Evolutionary conservation across 2,113 vertebrate genomes (phyloP).

Genomic region (Acanthisitta chloris): DNA sequence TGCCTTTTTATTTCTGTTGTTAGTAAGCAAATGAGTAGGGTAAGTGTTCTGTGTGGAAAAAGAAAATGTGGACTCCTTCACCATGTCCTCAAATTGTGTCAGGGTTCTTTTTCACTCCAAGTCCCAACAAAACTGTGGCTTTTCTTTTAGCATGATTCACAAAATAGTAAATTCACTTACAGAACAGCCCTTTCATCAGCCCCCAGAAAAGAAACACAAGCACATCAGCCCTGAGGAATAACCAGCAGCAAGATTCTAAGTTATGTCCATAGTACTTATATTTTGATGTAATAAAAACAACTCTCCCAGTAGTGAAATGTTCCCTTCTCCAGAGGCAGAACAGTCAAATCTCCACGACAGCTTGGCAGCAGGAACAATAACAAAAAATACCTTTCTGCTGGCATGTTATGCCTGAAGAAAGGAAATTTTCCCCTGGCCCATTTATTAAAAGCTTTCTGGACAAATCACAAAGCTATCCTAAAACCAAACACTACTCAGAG

Average conservation of each 20-base stretch:
- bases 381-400: constrained; percentile 58
- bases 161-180: neutral
- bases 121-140: neutral
- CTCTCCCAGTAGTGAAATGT: neutral
- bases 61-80: neutral
- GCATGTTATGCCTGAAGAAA: constrained; percentile 31
- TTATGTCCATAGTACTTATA: neutral
- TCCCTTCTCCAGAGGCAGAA: constrained; percentile 49
- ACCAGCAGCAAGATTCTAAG: constrained; percentile 5
- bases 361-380: constrained; percentile 48
- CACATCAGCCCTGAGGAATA: neutral
- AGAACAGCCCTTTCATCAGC: neutral
- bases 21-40: neutral
- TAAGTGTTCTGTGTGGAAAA: neutral
- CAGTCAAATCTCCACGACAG: constrained; percentile 33
- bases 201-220: neutral
- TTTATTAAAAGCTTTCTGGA: constrained; percentile 48
- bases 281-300: constrained; percentile 58
- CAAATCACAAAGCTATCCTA: constrained; percentile 16
- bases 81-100: neutral
- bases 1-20: neutral
- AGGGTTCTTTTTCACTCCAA: neutral
- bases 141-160: neutral
- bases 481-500: constrained; percentile 23
- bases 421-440: constrained; percentile 21